Base-by-base conservation (phyloP, 2,797 vertebrate genomes). In the Crocodylus rhombifer region DNA sequence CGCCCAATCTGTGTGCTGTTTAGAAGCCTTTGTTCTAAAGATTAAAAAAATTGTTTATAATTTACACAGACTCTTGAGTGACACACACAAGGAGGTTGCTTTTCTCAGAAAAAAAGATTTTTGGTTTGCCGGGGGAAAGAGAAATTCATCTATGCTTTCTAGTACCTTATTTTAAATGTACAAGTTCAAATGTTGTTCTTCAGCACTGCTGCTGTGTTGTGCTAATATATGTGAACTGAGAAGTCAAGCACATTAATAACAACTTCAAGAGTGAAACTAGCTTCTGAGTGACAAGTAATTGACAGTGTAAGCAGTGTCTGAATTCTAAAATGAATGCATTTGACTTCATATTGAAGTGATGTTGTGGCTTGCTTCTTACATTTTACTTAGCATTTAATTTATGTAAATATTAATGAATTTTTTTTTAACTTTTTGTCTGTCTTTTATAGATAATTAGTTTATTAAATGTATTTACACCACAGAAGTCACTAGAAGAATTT, bases 401-500 rank as follows among this genome's bases (percentile, higher is more conserved):
- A 21, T 65, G 61, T 64, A 15, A 20, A n/a, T 75, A n/a, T 55
- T 42, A 42, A n/a, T 36, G 14, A 17, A 87, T 78, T 12, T 12
- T 33, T 75, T 12, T 87, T 89, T 85, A 89, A 91, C 88, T 74
- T 20, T 85, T 92, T 90, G 7, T 95, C 97, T 97, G 97, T 92
- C 86, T 94, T 97, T 98, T 97, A 80, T 98, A 99, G 99, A 99
- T 99, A 96, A 99, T 99, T 98, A 99, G 98, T 97, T 98, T 99
- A 97, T 98, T 99, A 97, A 99, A 99, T 97, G 99, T 99, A 95
- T 99, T 99, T 98, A 99, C 99, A 92, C 99, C 99, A 95, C 99
- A 99, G 97, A 99, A 99, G 97, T 99, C 99, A 78, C 97, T 99
- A 98, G 99, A 99, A 98, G 99, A 99, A 97, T 99, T 99, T 98